Evolutionary conservation across 2,113 vertebrate genomes (phyloP).

Genomic region (Oreochromis niloticus): DNA sequence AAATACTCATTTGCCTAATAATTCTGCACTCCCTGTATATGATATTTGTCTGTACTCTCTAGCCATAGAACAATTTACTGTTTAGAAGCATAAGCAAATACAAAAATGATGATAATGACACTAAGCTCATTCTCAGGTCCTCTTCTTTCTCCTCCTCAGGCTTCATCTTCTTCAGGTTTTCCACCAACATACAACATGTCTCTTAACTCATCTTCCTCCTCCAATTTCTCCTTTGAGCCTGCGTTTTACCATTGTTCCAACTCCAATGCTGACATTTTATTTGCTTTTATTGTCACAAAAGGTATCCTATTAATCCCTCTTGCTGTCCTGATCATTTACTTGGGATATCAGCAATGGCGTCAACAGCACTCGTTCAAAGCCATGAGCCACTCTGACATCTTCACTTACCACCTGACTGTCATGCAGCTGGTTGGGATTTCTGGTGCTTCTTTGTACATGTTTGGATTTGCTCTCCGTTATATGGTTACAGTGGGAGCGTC

Average conservation of each 20-base stretch:
- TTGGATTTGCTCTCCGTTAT: background rate
- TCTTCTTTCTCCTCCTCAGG: background rate
- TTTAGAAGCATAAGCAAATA: background rate
- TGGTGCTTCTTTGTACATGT: background rate
- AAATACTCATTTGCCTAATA: too few species aligned
- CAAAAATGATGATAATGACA: background rate
- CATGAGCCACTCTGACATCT: background rate
- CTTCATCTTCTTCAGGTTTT: background rate
- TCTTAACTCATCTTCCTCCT: background rate
- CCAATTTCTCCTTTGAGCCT: background rate
- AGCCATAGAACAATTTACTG: background rate
- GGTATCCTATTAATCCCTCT: background rate
- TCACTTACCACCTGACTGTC: background rate
- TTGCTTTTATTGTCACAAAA: background rate
- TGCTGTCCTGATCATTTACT: background rate
- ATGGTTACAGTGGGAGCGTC: background rate
- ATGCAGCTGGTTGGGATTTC: background rate
- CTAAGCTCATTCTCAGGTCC: background rate
- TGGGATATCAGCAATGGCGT: background rate
- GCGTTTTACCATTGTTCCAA: background rate
- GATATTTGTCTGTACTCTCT: background rate
- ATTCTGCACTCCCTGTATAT: too few species aligned
- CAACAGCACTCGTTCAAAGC: background rate
- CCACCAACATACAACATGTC: background rate
- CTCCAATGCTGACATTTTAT: background rate